Conservation (phyloP, 2,888 invertebrate genomes). For the Listrodromus nycthemerus region DNA sequence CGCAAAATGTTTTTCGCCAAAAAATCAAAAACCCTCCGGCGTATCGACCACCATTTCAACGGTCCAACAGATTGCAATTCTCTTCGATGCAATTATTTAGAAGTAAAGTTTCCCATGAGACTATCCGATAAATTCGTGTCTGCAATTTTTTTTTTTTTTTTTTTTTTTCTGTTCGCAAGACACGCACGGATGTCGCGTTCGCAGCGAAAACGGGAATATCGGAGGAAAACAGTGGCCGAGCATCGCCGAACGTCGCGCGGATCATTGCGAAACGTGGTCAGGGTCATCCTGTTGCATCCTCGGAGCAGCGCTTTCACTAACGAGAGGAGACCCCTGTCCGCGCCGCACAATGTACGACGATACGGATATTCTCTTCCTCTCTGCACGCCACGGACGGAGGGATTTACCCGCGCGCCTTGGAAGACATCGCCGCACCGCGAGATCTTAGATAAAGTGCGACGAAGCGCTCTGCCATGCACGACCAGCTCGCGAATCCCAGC, state of each 20-base stretch:
- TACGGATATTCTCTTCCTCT: background rate
- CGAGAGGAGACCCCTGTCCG: conserved; percentile 38
- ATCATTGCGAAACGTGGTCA: conserved; percentile 80
- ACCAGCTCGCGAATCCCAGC: background rate
- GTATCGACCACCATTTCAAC: too few relatives aligned
- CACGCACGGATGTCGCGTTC: background rate
- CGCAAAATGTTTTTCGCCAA: too few relatives aligned
- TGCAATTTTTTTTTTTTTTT: too few relatives aligned
- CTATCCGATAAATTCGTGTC: too few relatives aligned
- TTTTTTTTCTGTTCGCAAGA: background rate
- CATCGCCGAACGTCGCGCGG: conserved; percentile 59
- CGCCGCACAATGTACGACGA: conserved; percentile 6
- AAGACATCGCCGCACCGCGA: background rate
- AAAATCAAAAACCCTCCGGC: too few relatives aligned
- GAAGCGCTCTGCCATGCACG: background rate
- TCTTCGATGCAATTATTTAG: too few relatives aligned
- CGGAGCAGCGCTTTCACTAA: conserved; percentile 76
- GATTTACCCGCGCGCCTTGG: background rate
- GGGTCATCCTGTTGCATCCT: conserved; percentile 79
- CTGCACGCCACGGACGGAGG: background rate
- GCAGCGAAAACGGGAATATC: background rate
- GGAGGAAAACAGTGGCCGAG: conserved; percentile 18
- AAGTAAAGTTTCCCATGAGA: too few relatives aligned
- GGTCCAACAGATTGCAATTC: too few relatives aligned
- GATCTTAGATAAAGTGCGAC: background rate